These are phyloP conservation scores for Chrysolina oricalcia DNA, from an alignment of 2,888 invertebrate species.

Conservation along the genomic window DNA sequence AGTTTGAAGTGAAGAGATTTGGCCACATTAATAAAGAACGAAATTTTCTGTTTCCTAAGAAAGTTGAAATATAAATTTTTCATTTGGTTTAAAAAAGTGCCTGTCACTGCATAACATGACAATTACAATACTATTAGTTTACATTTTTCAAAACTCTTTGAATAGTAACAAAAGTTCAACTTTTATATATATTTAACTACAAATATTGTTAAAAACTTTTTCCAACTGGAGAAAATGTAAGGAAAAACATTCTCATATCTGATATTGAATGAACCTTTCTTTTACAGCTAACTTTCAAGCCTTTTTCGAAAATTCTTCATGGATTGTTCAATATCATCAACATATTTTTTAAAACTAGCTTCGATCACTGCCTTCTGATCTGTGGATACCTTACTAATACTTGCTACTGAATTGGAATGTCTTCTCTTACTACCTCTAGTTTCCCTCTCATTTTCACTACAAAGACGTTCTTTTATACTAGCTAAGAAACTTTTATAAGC, in stretches of 20 bases:
- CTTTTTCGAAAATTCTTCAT: slow-evolving; percentile 43
- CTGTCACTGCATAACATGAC: too few species aligned
- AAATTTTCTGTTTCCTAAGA: too few species aligned
- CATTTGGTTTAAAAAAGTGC: too few species aligned
- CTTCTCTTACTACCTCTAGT: slow-evolving; percentile 51
- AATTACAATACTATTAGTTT: too few species aligned
- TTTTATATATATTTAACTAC: too few species aligned
- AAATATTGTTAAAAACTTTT: too few species aligned
- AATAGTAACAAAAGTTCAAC: too few species aligned
- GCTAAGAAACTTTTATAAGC: slow-evolving; percentile 52
- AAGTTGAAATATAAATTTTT: too few species aligned
- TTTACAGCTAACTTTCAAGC: neutral
- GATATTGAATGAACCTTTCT: neutral
- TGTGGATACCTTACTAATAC: slow-evolving; percentile 32
- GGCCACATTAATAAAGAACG: too few species aligned
- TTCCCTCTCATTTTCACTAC: slow-evolving; percentile 46
- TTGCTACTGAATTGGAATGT: slow-evolving; percentile 48
- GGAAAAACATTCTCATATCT: neutral
- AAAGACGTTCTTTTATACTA: slow-evolving; percentile 56
- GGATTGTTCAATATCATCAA: slow-evolving; percentile 55
- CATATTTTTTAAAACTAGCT: slow-evolving; percentile 53
- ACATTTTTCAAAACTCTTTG: too few species aligned
- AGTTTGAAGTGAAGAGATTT: too few species aligned
- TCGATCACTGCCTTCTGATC: slow-evolving; percentile 50
- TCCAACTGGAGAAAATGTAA: neutral